Conservation (phyloP, 2,797 vertebrate species). For the Centroberyx gerrardi region DNA sequence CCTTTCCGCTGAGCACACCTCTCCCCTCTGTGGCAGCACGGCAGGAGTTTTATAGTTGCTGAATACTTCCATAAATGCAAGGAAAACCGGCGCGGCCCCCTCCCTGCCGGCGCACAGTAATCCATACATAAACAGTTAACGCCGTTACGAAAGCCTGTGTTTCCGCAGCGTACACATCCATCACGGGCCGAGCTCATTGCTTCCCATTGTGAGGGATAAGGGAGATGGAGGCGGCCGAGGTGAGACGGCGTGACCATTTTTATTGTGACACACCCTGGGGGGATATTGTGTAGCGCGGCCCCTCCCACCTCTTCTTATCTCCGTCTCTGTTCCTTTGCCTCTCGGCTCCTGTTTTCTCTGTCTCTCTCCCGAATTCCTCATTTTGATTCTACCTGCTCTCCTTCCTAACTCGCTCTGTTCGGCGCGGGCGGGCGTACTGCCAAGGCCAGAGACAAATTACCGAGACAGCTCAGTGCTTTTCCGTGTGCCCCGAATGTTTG, state of each 20-base stretch:
- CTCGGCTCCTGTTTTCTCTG: neutral
- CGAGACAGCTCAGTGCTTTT: slow-evolving; percentile 41
- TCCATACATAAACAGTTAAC: slow-evolving; percentile 35
- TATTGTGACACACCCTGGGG: neutral
- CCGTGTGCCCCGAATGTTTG: slow-evolving; percentile 32
- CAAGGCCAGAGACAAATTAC: slow-evolving; percentile 53
- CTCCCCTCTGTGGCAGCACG: slow-evolving; percentile 8
- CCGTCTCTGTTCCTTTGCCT: slow-evolving; percentile 7
- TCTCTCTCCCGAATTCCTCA: slow-evolving; percentile 36
- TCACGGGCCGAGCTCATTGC: slow-evolving; percentile 26
- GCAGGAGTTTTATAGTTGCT: slow-evolving; percentile 31
- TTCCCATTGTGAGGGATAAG: slow-evolving; percentile 30
- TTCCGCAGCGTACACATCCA: slow-evolving; percentile 24
- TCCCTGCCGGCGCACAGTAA: slow-evolving; percentile 29
- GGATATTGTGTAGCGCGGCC: slow-evolving; percentile 10
- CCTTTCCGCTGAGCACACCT: slow-evolving; percentile 23
- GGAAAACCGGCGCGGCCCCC: slow-evolving; percentile 14
- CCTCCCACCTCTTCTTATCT: slow-evolving; percentile 15
- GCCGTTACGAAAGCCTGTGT: slow-evolving; percentile 42
- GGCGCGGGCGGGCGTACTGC: slow-evolving; percentile 24
- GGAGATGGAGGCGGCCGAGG: slow-evolving; percentile 22
- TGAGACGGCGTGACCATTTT: slow-evolving; percentile 21
- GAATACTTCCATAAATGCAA: slow-evolving; percentile 16
- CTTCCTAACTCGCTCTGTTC: slow-evolving; percentile 31
- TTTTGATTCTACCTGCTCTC: slow-evolving; percentile 45